Evolutionary conservation across 2,797 vertebrate genomes (phyloP), one percentile per base, ranked within the genome.

Genomic region (Microchirus variegatus): DNA sequence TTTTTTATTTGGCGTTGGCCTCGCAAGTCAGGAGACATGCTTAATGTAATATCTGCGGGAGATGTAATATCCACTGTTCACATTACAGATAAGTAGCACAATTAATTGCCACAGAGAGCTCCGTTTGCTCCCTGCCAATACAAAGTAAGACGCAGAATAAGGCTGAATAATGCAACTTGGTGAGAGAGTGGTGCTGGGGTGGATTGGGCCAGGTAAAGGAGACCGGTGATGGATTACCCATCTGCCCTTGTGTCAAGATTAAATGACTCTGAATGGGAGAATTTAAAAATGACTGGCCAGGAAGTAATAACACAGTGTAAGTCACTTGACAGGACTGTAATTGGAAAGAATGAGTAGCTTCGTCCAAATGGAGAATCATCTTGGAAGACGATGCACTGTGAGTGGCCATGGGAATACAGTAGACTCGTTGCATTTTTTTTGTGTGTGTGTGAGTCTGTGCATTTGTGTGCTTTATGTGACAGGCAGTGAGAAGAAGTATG

Each of bases 31-130:
- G 82, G 60, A 85, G 84, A 84, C 75, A 73, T 85, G 81, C 80
- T 90, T 90, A 89, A 87, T 90, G 87, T 84, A 86, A 88, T 87
- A 87, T 88, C 76, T 80, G 52, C 66, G 77, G 75, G 76, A 86
- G 81, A 87, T 82, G 77, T 83, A 86, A 90, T 89, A 86, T 88
- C 83, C 86, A 89, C 81, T 71, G 77, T 85, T 87, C 86, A 77
- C 77, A 84, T 90, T 87, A 85, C 69, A 88, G 86, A 90, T 89
- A 89, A 88, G 82, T 82, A 80, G 80, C 69, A 58, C 80, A 83
- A 86, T 88, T 83, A 90, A 90, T 87, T 85, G 82, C 71, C 79
- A 78, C 62, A 12, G 82, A 80, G 83, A 81, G 41, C 61, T 78
- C 46, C 13, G 7, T 53, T 53, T 46, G 70, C 41, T 70, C 70